These are phyloP conservation scores for Eufriesea mexicana DNA, from an alignment of 1,140 invertebrate species.

Conservation along the genomic window DNA sequence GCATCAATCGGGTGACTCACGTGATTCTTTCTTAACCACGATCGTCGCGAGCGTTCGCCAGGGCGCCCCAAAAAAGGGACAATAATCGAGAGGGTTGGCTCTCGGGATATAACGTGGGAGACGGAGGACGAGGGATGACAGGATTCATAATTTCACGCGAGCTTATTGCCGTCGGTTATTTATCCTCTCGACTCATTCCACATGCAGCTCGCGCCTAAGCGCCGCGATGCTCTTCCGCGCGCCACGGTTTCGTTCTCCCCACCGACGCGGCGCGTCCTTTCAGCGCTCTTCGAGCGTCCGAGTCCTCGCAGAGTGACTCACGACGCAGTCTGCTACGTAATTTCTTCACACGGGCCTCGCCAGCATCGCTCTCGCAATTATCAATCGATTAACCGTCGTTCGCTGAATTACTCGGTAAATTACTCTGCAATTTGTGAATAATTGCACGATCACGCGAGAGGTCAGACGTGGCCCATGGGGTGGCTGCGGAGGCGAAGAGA, in stretches of 20 bases:
- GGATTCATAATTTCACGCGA: slow-evolving; percentile 76
- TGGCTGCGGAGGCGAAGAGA: neutral
- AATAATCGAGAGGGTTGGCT: slow-evolving; percentile 66
- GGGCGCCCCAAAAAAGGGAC: slow-evolving; percentile 50
- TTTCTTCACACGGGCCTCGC: slow-evolving; percentile 22
- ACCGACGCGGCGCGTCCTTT: neutral
- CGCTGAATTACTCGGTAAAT: neutral
- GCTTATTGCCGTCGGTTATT: slow-evolving; percentile 76
- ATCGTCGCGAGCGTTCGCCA: accelerated
- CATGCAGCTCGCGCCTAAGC: slow-evolving; percentile 69
- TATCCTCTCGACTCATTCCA: slow-evolving; percentile 70
- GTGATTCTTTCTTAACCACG: neutral
- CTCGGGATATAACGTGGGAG: slow-evolving; percentile 53
- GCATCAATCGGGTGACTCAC: neutral
- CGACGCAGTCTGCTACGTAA: slow-evolving; percentile 33
- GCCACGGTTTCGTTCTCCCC: slow-evolving; percentile 43
- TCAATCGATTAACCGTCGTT: slow-evolving; percentile 50
- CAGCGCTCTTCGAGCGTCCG: neutral
- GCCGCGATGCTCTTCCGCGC: slow-evolving; percentile 52
- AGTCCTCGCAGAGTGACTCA: slow-evolving; percentile 49
- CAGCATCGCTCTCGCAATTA: slow-evolving; percentile 42
- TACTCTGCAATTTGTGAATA: slow-evolving; percentile 34
- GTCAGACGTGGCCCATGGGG: neutral
- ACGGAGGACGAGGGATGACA: slow-evolving; percentile 59
- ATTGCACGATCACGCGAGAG: neutral